Evolutionary conservation across 2,797 vertebrate species (phyloP), one percentile per base, ranked within the genome.

Genomic region (Alosa sapidissima): DNA sequence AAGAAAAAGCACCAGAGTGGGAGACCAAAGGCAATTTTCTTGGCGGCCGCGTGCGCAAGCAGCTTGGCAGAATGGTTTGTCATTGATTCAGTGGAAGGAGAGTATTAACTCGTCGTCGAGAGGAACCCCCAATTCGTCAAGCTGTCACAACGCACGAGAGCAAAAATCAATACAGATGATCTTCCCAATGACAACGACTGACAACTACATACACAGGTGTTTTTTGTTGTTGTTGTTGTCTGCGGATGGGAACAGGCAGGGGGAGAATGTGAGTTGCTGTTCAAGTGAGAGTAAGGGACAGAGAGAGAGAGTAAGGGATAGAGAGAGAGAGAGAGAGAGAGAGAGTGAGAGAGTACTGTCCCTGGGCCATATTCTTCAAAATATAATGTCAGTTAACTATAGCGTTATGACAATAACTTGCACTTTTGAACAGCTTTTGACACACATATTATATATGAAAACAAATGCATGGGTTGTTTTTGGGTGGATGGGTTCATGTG

Each of bases 81-180:
- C 83, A 90, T 90, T 89, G 90, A 91, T 88, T 87, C 72, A 21
- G 81, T 84, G 84, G 83, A 89, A 86, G 88, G 85, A 82, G 82
- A 68, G 78, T 87, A 90, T 90, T 88, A 88, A 91, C 88, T 84
- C 85, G 24, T 88, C 83, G 86, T 88, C 83, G 86, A 88, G 89
- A 91, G 85, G 82, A 86, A 83, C 51, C 82, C 82, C 24, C 84
- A 88, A 88, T 91, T 86, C 82, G 88, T 91, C 89, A 88, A 84
- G 72, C 84, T 86, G 83, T 88, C 88, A 88, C 85, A 83, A 85
- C 55, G 84, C 72, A 85, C 83, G 86, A 89, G 83, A 85, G n/a
- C 83, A 81, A 4, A 68, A 84, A 91, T 90, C 89, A 89, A 91
- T 89, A 90, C 41, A 62, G 81, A 84, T 86, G 86, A 88, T 88